Percentiles rank a stretch among this genome's conserved stretches.
These are phyloP conservation scores for Callipepla californica DNA, from an alignment of 2,113 vertebrate genomes.

Conservation along the genomic window DNA sequence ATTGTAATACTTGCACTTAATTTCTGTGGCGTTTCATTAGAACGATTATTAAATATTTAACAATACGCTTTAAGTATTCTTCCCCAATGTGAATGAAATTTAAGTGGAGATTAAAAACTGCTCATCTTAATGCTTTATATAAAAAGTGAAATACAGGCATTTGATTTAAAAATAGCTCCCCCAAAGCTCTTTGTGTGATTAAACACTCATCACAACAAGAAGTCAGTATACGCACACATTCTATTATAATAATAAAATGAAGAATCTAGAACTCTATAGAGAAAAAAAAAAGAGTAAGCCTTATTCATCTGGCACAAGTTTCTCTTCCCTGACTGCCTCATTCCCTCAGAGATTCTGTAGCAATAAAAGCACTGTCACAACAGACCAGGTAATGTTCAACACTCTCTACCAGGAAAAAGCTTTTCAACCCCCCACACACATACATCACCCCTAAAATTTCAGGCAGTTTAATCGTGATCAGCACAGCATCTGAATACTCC, in stretches of 20 bases:
- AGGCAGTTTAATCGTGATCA: neutral
- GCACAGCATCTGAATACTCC: neutral
- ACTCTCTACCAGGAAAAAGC: neutral
- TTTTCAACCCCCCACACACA: neutral
- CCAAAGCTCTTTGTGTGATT: neutral
- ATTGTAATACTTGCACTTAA: neutral
- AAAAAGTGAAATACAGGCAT: too few species aligned
- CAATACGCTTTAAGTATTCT: neutral
- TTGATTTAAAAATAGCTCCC: neutral
- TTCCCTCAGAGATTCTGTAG: neutral
- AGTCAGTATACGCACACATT: neutral
- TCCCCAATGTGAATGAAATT: neutral
- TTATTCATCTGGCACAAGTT: neutral
- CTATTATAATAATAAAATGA: neutral
- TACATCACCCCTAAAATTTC: neutral
- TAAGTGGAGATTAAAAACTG: neutral
- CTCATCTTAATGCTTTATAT: too few species aligned
- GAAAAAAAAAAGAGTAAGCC: neutral
- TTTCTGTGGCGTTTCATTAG: neutral
- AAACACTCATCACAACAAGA: neutral
- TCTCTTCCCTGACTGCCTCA: neutral
- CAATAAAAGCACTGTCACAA: neutral
- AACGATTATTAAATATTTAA: neutral
- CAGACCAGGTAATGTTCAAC: neutral
- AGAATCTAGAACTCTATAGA: neutral